A percentile compares a stretch with the other conserved stretches of the same genome.
Evolutionary conservation across 2,888 invertebrate species (phyloP).

Genomic region (Tortrix viridana): DNA sequence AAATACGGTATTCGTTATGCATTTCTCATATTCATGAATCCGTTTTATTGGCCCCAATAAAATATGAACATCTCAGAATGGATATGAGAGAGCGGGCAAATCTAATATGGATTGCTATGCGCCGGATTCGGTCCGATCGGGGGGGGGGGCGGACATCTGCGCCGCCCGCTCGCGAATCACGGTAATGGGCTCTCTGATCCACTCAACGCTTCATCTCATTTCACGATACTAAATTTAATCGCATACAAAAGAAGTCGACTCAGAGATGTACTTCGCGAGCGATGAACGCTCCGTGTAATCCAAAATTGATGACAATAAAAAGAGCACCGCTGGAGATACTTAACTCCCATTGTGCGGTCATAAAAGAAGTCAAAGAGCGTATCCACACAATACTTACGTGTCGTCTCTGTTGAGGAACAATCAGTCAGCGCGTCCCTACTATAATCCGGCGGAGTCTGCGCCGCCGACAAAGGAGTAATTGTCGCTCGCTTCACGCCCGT

Average conservation of each 20-base stretch:
- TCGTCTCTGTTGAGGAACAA: constrained; percentile 46
- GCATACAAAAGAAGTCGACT: constrained; percentile 22
- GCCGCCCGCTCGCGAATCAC: constrained; percentile 40
- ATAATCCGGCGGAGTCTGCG: constrained; percentile 42
- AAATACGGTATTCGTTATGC: constrained; percentile 84
- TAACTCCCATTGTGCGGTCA: constrained; percentile 36
- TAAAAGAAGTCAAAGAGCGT: constrained; percentile 39
- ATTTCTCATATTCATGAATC: constrained; percentile 85
- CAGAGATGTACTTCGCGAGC: constrained; percentile 15
- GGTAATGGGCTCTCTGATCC: constrained; percentile 37
- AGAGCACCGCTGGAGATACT: constrained; percentile 29
- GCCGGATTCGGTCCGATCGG: constrained; percentile 77
- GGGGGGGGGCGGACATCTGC: constrained; percentile 58
- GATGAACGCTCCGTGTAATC: constrained; percentile 22
- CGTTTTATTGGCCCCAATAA: constrained; percentile 85
- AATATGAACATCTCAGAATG: constrained; percentile 85
- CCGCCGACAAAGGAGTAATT: constrained; percentile 53
- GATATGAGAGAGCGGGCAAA: constrained; percentile 83
- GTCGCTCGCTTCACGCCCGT: constrained; percentile 52
- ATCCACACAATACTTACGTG: constrained; percentile 40
- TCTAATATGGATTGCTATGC: constrained; percentile 83
- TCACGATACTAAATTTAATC: constrained; percentile 35
- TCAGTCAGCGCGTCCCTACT: constrained; percentile 45
- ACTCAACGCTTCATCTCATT: constrained; percentile 33
- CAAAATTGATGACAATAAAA: constrained; percentile 35